Conservation (phyloP, 2,113 vertebrate genomes). For the Addax nasomaculatus region DNA sequence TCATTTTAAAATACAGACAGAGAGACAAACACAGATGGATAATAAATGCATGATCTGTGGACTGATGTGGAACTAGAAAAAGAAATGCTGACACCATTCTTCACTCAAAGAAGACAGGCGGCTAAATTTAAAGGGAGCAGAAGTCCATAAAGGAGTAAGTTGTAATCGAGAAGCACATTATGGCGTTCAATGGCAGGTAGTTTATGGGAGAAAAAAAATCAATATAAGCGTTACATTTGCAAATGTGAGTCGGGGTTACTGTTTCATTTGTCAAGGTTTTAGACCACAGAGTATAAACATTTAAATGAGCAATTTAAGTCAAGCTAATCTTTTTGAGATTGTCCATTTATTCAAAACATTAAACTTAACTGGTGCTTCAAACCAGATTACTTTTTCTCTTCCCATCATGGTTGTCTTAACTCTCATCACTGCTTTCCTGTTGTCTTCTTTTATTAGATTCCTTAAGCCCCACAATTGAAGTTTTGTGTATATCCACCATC, state of each 20-base stretch:
- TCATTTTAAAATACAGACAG: slow-evolving; percentile 58
- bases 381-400: slow-evolving; percentile 39
- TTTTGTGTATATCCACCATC: not conserved
- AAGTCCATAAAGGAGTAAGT: slow-evolving; percentile 38
- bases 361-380: slow-evolving; percentile 65
- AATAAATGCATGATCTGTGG: slow-evolving; percentile 49
- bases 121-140: slow-evolving; percentile 31
- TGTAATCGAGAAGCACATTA: slow-evolving; percentile 41
- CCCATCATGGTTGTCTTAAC: not conserved
- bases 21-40: slow-evolving; percentile 53
- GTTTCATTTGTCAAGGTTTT: slow-evolving; percentile 69
- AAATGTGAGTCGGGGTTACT: slow-evolving; percentile 50
- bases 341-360: slow-evolving; percentile 68
- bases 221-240: slow-evolving; percentile 51
- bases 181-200: slow-evolving; percentile 30
- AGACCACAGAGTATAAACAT: slow-evolving; percentile 59
- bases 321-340: slow-evolving; percentile 65
- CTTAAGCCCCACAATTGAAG: not conserved
- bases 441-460: not conserved
- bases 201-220: slow-evolving; percentile 66
- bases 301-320: slow-evolving; percentile 60
- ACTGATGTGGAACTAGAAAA: slow-evolving; percentile 34
- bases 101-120: slow-evolving; percentile 42
- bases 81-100: slow-evolving; percentile 49
- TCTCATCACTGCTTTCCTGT: not conserved